Evolutionary conservation across 2,113 vertebrate species (phyloP).

Genomic region (Blennius ocellaris): DNA sequence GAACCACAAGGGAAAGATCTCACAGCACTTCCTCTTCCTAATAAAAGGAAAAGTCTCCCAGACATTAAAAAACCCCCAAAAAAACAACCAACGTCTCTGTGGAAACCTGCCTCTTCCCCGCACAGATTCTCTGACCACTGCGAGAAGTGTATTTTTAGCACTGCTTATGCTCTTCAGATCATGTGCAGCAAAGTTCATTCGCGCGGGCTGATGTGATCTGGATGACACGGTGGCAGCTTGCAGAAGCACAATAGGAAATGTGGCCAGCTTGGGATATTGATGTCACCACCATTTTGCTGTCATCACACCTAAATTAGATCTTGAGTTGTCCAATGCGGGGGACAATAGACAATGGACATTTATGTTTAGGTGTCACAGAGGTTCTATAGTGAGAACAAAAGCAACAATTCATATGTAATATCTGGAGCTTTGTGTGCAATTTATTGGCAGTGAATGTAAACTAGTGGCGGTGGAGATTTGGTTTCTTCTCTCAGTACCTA

Average conservation of each 20-base stretch:
- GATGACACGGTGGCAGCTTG: background rate
- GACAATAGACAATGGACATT: background rate
- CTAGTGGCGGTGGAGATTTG: slow-evolving; percentile 2
- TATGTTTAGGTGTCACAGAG: background rate
- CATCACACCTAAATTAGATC: background rate
- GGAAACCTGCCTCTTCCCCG: background rate
- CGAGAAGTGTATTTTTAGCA: slow-evolving; percentile 40
- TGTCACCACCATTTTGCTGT: background rate
- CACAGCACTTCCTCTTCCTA: slow-evolving; percentile 25
- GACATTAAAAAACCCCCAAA: slow-evolving; percentile 13
- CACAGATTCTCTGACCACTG: slow-evolving; percentile 15
- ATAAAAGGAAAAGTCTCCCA: background rate
- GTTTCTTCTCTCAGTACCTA: slow-evolving; percentile 14
- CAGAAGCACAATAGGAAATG: slow-evolving; percentile 7
- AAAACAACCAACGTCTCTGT: background rate
- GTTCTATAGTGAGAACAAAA: background rate
- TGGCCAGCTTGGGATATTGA: background rate
- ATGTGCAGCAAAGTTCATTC: slow-evolving; percentile 29
- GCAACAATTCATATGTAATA: no score
- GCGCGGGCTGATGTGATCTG: background rate
- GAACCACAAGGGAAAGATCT: background rate
- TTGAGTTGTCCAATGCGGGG: accelerated
- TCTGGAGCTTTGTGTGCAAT: no score
- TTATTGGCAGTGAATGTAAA: no score
- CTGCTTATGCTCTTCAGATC: slow-evolving; percentile 23